These are phyloP conservation scores for Poeciliopsis turrubarensis DNA, from an alignment of 2,113 vertebrate species.

Conservation along the genomic window DNA sequence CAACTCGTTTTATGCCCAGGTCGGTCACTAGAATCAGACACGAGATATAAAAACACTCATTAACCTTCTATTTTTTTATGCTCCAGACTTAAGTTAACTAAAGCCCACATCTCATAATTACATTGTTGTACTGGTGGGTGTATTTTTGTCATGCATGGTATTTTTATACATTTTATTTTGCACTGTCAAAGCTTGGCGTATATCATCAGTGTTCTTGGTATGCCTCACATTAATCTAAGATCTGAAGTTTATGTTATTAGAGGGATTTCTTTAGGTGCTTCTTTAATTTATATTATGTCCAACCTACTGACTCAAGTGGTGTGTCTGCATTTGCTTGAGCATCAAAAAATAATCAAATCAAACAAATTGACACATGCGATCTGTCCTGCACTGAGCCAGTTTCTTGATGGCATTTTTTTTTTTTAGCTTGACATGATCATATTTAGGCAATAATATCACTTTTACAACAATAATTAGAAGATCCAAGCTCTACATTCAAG, in stretches of 20 bases:
- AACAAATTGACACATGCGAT: not conserved
- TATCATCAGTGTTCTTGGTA: conserved; percentile 19
- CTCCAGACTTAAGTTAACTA: conserved; percentile 51
- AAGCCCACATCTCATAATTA: conserved; percentile 56
- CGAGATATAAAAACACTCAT: conserved; percentile 53
- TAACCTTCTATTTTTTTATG: conserved; percentile 56
- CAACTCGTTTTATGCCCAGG: conserved; percentile 48
- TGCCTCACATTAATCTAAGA: conserved; percentile 15
- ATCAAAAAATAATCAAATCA: conserved; percentile 18
- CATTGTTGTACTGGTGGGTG: conserved; percentile 48
- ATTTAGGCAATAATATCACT: no score
- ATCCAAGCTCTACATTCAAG: no score
- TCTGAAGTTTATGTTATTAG: conserved; percentile 37
- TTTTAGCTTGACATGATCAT: no score
- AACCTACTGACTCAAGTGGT: conserved; percentile 32
- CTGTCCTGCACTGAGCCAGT: no score
- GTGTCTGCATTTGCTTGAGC: conserved; percentile 21
- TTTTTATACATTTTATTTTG: conserved; percentile 18
- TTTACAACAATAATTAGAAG: no score
- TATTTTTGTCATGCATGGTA: conserved; percentile 44
- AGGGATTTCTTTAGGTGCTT: conserved; percentile 33
- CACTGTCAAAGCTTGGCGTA: conserved; percentile 38
- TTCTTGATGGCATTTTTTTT: no score
- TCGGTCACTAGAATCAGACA: conserved; percentile 53
- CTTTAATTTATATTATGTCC: conserved; percentile 42